Conservation (phyloP, 2,797 vertebrate genomes). For the Gymnocypris eckloni region DNA sequence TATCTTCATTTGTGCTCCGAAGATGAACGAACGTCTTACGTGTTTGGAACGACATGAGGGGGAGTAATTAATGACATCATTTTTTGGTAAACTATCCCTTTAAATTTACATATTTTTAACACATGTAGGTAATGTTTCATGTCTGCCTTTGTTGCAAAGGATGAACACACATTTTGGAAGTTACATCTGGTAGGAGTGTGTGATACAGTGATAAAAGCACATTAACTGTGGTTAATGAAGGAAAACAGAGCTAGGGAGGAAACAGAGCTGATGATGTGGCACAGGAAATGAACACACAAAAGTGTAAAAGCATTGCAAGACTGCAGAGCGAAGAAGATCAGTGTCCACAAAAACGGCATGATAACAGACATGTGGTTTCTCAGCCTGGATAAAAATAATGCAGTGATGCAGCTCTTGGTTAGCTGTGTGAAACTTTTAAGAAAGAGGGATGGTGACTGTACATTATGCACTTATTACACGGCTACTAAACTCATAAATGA, state of each 20-base stretch:
- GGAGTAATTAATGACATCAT: background rate
- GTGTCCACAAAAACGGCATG: slow-evolving; percentile 1
- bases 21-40: background rate
- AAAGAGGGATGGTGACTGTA: background rate
- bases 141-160: background rate
- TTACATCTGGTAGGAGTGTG: background rate
- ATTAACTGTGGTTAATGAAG: slow-evolving; percentile 13
- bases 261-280: slow-evolving; percentile 24
- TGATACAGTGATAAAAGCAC: background rate
- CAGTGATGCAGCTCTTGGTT: background rate
- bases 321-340: slow-evolving; percentile 3
- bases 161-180: background rate
- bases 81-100: background rate
- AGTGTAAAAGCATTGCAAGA: slow-evolving; percentile 31
- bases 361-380: background rate
- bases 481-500: background rate
- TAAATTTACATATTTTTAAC: background rate
- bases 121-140: background rate
- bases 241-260: slow-evolving; percentile 40
- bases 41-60: background rate
- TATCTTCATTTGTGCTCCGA: background rate
- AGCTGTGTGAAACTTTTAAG: background rate
- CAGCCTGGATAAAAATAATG: background rate
- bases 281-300: slow-evolving; percentile 47
- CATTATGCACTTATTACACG: background rate